phyloP scores from a whole-genome alignment of 2,113 vertebrate species.

The Heptranchias perlo region DNA sequence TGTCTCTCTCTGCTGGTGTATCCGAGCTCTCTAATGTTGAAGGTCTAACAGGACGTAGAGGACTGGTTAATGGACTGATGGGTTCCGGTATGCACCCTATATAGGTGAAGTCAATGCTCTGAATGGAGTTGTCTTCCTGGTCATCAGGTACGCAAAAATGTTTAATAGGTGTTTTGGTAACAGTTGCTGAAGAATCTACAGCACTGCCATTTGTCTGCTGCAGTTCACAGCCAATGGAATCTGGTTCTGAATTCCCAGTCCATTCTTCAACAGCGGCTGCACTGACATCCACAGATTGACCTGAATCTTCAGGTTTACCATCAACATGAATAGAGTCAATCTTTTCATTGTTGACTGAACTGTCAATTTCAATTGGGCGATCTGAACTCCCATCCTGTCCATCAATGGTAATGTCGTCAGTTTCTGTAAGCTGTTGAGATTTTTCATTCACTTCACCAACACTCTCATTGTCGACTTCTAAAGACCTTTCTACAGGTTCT shows the following conservation, averaged over 20 bases:
- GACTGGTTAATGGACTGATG: constrained; percentile 90
- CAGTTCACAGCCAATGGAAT: constrained; percentile 42
- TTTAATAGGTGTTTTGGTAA: constrained; percentile 34
- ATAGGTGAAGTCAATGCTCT: constrained; percentile 74
- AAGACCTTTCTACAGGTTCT: background rate
- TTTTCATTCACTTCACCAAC: background rate
- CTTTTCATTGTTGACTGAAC: background rate
- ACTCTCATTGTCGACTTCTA: background rate
- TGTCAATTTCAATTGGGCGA: background rate
- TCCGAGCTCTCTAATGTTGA: constrained; percentile 57
- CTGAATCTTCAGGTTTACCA: background rate
- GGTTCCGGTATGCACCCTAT: constrained; percentile 77
- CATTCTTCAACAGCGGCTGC: constrained; percentile 40
- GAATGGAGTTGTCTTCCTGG: constrained; percentile 75
- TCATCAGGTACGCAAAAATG: constrained; percentile 53
- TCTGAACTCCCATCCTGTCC: background rate
- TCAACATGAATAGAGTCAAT: background rate
- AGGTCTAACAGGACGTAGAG: constrained; percentile 65
- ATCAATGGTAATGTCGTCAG: background rate
- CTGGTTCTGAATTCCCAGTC: constrained; percentile 49
- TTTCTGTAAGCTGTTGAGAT: background rate
- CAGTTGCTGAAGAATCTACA: constrained; percentile 46
- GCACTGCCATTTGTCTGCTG: background rate
- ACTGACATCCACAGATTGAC: background rate
- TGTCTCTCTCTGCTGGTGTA: constrained; percentile 65